A percentile compares a stretch with the other conserved stretches of the same genome.
These are phyloP conservation scores for Rhinolophus ferrumequinum DNA, from an alignment of 2,113 vertebrate genomes.

Conservation along the genomic window DNA sequence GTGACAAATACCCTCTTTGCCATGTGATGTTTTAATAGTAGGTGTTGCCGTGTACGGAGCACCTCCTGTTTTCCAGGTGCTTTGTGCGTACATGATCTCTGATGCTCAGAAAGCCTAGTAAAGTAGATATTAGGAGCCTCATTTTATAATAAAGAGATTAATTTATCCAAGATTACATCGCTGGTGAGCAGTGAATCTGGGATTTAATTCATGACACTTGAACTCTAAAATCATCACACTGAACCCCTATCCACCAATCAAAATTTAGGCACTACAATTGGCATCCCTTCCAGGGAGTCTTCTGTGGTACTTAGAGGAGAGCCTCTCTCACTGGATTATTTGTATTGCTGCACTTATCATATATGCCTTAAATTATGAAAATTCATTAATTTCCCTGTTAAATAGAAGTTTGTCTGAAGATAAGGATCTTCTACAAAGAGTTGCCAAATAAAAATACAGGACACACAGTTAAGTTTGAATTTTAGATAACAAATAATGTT, in stretches of 20 bases:
- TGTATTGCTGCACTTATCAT: neutral
- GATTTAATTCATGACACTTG: constrained; percentile 23
- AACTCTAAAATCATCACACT: neutral
- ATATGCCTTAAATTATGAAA: neutral
- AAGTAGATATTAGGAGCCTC: neutral
- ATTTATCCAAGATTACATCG: neutral
- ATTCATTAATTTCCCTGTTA: constrained; percentile 7
- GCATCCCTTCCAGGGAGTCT: neutral
- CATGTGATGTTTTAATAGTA: constrained; percentile 26
- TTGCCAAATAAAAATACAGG: neutral
- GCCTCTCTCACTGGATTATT: neutral
- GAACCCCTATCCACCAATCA: neutral
- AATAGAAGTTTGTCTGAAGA: neutral
- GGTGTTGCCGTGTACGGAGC: neutral
- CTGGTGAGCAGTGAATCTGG: neutral
- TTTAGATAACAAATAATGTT: neutral
- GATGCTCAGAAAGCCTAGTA: neutral
- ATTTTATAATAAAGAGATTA: neutral
- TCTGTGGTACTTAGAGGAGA: neutral
- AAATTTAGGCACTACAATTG: neutral
- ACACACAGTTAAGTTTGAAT: constrained; percentile 6
- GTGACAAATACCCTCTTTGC: constrained; percentile 22
- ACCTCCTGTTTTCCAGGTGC: neutral
- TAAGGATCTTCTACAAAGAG: too few species aligned
- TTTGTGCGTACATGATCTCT: constrained; percentile 30